Percentiles rank a stretch among this genome's conserved stretches.
phyloP scores from a whole-genome alignment of 1,140 invertebrate genomes.

The Mercenaria mercenaria region DNA sequence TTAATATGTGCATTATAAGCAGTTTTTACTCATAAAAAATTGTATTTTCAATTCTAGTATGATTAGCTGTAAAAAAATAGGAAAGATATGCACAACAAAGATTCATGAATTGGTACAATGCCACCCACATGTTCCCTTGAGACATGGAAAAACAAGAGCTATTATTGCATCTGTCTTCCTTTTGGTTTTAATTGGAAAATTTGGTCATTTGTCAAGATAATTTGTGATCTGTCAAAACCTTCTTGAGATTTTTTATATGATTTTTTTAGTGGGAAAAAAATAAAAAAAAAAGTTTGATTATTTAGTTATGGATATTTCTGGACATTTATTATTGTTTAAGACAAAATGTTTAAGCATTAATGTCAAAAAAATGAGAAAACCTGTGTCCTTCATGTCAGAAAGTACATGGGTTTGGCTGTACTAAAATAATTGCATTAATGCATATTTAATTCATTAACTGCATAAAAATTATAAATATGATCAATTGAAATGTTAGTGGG shows the following conservation, averaged over 20 bases:
- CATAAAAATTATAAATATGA: no score
- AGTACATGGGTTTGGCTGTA: neutral
- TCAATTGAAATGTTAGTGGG: no score
- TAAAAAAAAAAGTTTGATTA: no score
- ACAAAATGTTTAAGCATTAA: neutral
- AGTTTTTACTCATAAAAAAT: no score
- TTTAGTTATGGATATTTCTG: no score
- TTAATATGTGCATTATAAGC: no score
- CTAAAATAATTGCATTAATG: neutral
- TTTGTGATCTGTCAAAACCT: neutral
- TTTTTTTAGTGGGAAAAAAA: no score
- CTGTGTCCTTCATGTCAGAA: no score
- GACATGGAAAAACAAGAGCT: neutral
- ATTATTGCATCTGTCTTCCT: neutral
- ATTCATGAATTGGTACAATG: neutral
- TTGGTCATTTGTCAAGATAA: neutral
- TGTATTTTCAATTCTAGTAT: no score
- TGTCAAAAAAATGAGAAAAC: neutral
- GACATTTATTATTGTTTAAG: neutral
- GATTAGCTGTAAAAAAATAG: neutral
- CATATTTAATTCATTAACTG: neutral
- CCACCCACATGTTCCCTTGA: neutral
- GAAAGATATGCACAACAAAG: neutral
- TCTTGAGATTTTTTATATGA: no score
- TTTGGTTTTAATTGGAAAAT: neutral